A percentile compares a stretch with the other conserved stretches of the same genome.
Evolutionary conservation across 2,797 vertebrate species (phyloP).

Genomic region (Leuciscus waleckii): DNA sequence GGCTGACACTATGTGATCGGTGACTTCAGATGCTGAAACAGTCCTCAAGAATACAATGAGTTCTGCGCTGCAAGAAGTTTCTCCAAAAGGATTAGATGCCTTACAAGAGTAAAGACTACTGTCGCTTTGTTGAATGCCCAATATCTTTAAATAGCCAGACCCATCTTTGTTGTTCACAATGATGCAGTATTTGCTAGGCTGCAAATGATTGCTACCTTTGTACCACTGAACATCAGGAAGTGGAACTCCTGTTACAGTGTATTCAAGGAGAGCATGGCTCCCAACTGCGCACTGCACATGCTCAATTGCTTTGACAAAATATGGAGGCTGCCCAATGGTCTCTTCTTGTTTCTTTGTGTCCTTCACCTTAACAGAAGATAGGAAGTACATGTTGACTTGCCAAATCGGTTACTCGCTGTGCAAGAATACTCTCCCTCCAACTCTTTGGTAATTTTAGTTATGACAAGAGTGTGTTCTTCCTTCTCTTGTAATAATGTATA

Average conservation of each 20-base stretch:
- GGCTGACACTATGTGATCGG: constrained; percentile 66
- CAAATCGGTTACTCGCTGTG: constrained; percentile 80
- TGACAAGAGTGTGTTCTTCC: constrained; percentile 84
- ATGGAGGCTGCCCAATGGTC: constrained; percentile 73
- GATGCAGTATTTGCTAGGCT: constrained; percentile 68
- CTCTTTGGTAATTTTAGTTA: constrained; percentile 75
- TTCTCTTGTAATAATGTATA: constrained; percentile 80
- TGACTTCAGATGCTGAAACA: constrained; percentile 54
- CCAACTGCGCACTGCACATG: constrained; percentile 72
- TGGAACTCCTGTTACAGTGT: constrained; percentile 79
- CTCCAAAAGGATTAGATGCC: constrained; percentile 81
- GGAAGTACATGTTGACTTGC: constrained; percentile 80
- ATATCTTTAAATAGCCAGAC: constrained; percentile 82
- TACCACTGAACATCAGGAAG: constrained; percentile 83
- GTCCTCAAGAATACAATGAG: constrained; percentile 74
- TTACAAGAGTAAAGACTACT: constrained; percentile 82
- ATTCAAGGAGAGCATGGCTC: constrained; percentile 80
- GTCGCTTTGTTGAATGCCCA: constrained; percentile 76
- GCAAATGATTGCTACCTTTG: constrained; percentile 76
- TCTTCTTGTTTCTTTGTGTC: constrained; percentile 58
- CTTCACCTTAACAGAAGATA: constrained; percentile 78
- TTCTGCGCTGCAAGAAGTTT: constrained; percentile 81
- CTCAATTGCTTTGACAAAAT: constrained; percentile 77
- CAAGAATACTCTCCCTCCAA: constrained; percentile 87
- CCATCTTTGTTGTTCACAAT: constrained; percentile 79